Evolutionary conservation across 2,797 vertebrate species (phyloP).

Genomic region (Varecia variegata): DNA sequence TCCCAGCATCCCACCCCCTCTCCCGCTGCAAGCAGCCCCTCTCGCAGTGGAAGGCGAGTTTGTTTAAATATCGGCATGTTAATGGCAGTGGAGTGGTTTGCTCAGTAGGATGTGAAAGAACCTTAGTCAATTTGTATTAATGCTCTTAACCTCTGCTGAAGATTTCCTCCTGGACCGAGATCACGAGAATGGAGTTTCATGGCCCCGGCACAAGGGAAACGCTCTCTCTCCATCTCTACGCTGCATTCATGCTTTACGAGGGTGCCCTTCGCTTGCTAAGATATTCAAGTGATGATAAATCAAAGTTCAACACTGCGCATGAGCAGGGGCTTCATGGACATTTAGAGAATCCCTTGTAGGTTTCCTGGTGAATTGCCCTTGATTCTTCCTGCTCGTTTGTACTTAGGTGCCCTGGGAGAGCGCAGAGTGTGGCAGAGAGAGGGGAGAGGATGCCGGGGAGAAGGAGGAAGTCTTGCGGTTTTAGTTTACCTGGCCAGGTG

Average conservation of each 20-base stretch:
- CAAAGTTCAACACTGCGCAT: neutral
- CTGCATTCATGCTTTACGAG: neutral
- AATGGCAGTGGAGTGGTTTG: neutral
- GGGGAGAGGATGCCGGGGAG: neutral
- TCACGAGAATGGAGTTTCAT: neutral
- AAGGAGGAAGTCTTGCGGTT: neutral
- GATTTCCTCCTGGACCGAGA: conserved; percentile 17
- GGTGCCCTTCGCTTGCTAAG: conserved; percentile 63
- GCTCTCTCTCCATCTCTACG: conserved; percentile 20
- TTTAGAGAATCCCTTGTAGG: conserved; percentile 15
- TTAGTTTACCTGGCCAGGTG: neutral
- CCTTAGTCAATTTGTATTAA: neutral
- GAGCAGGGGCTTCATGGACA: neutral
- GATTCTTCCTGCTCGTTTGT: neutral
- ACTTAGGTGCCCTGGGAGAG: neutral
- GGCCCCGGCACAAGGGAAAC: neutral
- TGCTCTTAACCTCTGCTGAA: conserved; percentile 34
- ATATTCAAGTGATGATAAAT: conserved; percentile 60
- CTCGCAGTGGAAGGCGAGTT: neutral
- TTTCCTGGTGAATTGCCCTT: neutral
- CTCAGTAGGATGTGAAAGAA: conserved; percentile 7
- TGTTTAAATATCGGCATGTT: neutral
- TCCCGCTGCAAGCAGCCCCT: neutral
- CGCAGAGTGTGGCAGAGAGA: neutral
- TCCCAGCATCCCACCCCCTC: neutral